Evolutionary conservation across 2,797 vertebrate species (phyloP), one percentile per base, ranked within the genome.

Genomic region (Knipowitschia caucasica): DNA sequence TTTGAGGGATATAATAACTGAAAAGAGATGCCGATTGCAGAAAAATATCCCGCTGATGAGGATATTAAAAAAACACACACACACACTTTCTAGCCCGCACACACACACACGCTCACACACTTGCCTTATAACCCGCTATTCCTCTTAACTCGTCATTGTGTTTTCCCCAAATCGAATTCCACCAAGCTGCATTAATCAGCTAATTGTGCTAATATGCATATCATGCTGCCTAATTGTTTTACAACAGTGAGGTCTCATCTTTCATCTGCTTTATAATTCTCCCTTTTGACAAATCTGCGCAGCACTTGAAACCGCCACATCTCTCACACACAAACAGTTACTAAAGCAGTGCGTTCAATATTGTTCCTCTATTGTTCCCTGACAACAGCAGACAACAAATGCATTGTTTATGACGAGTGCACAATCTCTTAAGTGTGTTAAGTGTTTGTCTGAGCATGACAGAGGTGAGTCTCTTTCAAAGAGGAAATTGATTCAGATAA

Each of bases 391-490:
- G 30, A 69, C 29, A 29, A 31, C 31, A 49, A 55, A 24, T 47
- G 39, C 30, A 44, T 30, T 57, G 59, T 47, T 63, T 47, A 34
- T 53, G 17, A 47, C 5, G 43, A 43, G 40, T 47, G 27, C 50
- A 35, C 30, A 25, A 26, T 23, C 46, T 21, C 46, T 49, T 44
- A 27, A 51, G 44, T 38, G 61, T 57, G 53, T 59, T 40, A 18
- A 44, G 59, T 66, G 53, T 58, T 50, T 62, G 59, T 62, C 8
- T 59, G 55, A 53, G 75, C 8, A 24, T 58, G 68, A 71, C 20
- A 18, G 71, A 73, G 67, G 67, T 71, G 76, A 80, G 73, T 65
- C 78, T 86, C 77, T 80, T 80, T 77, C 80, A 61, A 81, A 61
- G 34, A 64, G 52, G 47, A 59, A 45, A 71, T 30, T 44, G 56